These are phyloP conservation scores for Phalacrocorax brasilianus DNA, from an alignment of 2,113 vertebrate genomes.

Conservation along the genomic window DNA sequence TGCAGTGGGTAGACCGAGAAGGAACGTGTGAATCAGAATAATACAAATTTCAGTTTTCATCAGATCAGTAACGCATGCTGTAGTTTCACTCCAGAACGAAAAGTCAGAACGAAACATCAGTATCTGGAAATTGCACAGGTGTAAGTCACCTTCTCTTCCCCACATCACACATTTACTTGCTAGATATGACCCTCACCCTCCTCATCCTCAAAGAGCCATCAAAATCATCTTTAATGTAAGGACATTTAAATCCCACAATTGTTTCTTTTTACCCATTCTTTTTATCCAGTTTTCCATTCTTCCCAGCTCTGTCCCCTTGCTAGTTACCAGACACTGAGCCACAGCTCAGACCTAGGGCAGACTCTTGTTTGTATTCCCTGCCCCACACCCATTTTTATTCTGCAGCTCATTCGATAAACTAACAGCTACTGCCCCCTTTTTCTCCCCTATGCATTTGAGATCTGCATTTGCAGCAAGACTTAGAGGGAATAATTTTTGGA, in stretches of 20 bases:
- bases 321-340: fast-evolving
- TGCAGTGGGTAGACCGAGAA: not conserved
- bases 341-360: not conserved
- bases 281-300: not conserved
- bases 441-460: not conserved
- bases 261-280: not conserved
- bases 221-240: not conserved
- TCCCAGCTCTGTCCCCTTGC: not conserved
- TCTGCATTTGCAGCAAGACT: not conserved
- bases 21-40: not conserved
- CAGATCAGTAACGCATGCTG: not conserved
- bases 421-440: not conserved
- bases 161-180: not conserved
- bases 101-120: not conserved
- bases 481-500: not conserved
- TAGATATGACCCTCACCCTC: not conserved
- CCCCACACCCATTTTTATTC: not conserved
- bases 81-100: not conserved
- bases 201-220: not conserved
- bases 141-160: not conserved
- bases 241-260: not conserved
- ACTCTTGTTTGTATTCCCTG: fast-evolving
- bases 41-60: not conserved
- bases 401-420: not conserved
- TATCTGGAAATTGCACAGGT: not conserved